Base-by-base conservation (phyloP, 2,113 vertebrate genomes). In the Cnemophilus loriae region DNA sequence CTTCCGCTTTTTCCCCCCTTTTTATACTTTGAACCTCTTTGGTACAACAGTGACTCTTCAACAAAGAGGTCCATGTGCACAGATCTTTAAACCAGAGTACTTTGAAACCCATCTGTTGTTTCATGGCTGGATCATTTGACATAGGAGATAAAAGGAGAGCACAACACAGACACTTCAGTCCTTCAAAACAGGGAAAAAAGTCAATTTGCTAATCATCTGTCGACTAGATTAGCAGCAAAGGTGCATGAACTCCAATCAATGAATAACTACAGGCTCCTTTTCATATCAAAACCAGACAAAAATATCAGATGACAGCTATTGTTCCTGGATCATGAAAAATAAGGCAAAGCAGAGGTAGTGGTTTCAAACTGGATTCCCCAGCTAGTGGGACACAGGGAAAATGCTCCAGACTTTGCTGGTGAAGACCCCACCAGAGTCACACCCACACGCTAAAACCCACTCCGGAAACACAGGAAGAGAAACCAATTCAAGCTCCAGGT, bases 131-230 rank as follows among this genome's bases (percentile, higher is more conserved):
- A 87, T 75, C 65, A 61, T 84, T 91, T 93, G 84, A 94, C 44
- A 59, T 7, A 74, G 53, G 47, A 93, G 61, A 95, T 93, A 35
- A 96, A 97, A 96, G 37, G 19, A 75, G 52, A 89, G 33, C 37
- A 92, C 78, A 97, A 56, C n/a, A 93, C 16, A 92, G 78, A 88
- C 22, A 60, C 28, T 84, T 92, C 42, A 68, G 55, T 79, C 65
- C 59, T 93, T 87, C 88, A 91, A 94, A 96, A 82, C 15, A 3
- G 24, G 67, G 46, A 6, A 76, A 81, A 93, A 93, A 83, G 61
- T 63, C 92, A 87, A 90, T 96, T 96, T 93, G 50, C 69, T 96
- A 93, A 96, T 96, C 70, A 93, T 93, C 90, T 90, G 86, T 91
- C 0, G 2, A 84, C 96, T 84, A 93, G 75, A 96, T 90, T 92